Evolutionary conservation across 2,113 vertebrate species (phyloP).

Genomic region (Pampusana beccarii): DNA sequence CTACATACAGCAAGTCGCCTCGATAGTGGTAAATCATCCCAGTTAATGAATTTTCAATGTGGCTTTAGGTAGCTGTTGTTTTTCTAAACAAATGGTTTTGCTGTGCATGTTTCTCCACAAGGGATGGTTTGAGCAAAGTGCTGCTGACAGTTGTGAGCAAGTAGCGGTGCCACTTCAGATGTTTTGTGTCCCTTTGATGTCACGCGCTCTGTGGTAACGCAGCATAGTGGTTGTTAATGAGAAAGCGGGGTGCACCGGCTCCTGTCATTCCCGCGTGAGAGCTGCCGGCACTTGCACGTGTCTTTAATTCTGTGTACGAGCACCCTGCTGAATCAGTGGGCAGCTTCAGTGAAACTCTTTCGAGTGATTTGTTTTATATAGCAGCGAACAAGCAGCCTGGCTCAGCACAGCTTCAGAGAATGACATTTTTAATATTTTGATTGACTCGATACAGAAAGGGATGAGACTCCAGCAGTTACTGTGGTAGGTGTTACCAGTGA

Average conservation of each 20-base stretch:
- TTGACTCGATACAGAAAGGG: constrained; percentile 47
- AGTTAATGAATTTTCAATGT: background rate
- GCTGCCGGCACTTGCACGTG: background rate
- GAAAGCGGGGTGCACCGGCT: background rate
- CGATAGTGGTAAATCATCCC: background rate
- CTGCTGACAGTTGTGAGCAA: constrained; percentile 13
- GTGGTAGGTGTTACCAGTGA: constrained; percentile 63
- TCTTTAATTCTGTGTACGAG: background rate
- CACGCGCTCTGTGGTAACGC: background rate
- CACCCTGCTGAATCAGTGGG: constrained; percentile 58
- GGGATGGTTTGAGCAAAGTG: background rate
- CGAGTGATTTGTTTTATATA: constrained; percentile 48
- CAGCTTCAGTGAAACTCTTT: constrained; percentile 43
- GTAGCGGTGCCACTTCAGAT: background rate
- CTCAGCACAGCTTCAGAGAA: constrained; percentile 54
- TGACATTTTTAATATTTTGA: constrained; percentile 64
- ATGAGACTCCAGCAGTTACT: constrained; percentile 46
- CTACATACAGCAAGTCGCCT: background rate
- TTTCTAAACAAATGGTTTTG: constrained; percentile 12
- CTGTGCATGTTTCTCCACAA: background rate
- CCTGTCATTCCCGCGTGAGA: background rate
- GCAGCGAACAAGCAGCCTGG: constrained; percentile 1
- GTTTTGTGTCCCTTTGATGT: background rate
- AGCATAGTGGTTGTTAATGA: background rate
- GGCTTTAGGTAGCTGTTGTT: constrained; percentile 6